These are phyloP conservation scores for Takifugu rubripes DNA, from an alignment of 2,797 vertebrate genomes.

Conservation along the genomic window DNA sequence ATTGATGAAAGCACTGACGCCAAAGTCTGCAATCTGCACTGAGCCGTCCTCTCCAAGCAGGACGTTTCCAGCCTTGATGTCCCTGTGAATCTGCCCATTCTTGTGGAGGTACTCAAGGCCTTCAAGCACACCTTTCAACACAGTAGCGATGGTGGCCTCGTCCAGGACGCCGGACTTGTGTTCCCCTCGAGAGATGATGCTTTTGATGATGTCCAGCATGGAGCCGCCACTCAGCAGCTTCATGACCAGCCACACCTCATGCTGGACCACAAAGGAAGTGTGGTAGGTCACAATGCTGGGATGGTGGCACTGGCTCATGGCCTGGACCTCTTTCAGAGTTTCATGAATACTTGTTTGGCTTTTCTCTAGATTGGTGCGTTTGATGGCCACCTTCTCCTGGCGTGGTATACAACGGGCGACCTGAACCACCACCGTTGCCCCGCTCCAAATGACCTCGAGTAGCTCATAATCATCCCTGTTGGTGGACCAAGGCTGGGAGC, in stretches of 20 bases:
- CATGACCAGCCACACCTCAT: slow-evolving; percentile 99
- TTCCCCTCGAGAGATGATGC: slow-evolving; percentile 93
- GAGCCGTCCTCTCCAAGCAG: too few relatives aligned
- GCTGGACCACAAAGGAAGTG: slow-evolving; percentile 97
- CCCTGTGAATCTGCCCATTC: too few relatives aligned
- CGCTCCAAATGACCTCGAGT: slow-evolving; percentile 86
- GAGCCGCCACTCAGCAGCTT: slow-evolving; percentile 96
- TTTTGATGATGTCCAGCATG: slow-evolving; percentile 95
- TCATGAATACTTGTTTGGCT: too few relatives aligned
- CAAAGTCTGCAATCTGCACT: too few relatives aligned
- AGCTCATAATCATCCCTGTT: slow-evolving; percentile 98
- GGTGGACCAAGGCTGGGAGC: slow-evolving; percentile 95
- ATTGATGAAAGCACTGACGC: too few relatives aligned
- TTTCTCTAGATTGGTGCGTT: too few relatives aligned
- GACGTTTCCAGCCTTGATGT: too few relatives aligned
- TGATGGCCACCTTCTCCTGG: too few relatives aligned
- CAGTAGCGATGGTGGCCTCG: background rate
- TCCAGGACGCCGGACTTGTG: slow-evolving; percentile 94
- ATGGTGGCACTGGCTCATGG: slow-evolving; percentile 98
- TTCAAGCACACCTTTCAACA: too few relatives aligned
- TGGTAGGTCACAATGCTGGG: slow-evolving; percentile 98
- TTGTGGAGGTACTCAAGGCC: too few relatives aligned
- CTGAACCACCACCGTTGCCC: too few relatives aligned
- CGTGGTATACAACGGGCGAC: too few relatives aligned
- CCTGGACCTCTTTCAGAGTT: slow-evolving; percentile 93